Evolutionary conservation across 2,888 invertebrate genomes (phyloP).

Genomic region (Cristatella mucedo): DNA sequence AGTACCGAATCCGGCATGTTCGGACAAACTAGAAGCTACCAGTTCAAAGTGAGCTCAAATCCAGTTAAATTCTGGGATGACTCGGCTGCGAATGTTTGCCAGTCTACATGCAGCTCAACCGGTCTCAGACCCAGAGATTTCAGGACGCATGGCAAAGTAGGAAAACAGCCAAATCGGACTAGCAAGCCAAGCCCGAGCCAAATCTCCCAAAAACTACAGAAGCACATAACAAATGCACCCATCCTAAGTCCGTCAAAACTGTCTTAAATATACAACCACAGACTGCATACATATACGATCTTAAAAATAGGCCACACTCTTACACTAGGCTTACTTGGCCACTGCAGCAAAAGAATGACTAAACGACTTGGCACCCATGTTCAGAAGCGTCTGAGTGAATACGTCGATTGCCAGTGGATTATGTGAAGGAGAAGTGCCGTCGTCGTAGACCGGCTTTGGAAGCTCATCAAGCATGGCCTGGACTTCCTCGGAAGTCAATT

Average conservation of each 20-base stretch:
- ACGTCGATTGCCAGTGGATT: conserved; percentile 90
- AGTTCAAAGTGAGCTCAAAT: no score
- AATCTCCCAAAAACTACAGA: no score
- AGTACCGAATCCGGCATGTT: no score
- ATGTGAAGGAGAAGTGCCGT: conserved; percentile 44
- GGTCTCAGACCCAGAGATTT: no score
- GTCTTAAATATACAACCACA: not conserved
- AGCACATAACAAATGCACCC: not conserved
- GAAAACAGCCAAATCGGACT: no score
- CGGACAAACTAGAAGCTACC: no score
- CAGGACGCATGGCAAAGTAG: no score
- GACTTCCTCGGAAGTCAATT: conserved; percentile 76
- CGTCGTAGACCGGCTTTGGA: conserved; percentile 42
- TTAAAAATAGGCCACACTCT: conserved; percentile 7
- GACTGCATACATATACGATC: not conserved
- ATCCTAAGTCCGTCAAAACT: conserved; percentile 1
- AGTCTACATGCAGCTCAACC: no score
- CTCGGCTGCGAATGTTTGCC: no score
- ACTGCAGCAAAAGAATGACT: conserved; percentile 98
- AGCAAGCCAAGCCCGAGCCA: no score
- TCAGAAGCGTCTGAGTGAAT: conserved; percentile 82
- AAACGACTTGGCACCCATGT: conserved; percentile 86
- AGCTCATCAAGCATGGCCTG: conserved; percentile 68
- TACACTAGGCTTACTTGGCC: conserved; percentile 59
- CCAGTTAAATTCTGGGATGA: no score